Evolutionary conservation across 2,113 vertebrate genomes (phyloP), one percentile per base, ranked within the genome.

Genomic region (Psettodes erumei): DNA sequence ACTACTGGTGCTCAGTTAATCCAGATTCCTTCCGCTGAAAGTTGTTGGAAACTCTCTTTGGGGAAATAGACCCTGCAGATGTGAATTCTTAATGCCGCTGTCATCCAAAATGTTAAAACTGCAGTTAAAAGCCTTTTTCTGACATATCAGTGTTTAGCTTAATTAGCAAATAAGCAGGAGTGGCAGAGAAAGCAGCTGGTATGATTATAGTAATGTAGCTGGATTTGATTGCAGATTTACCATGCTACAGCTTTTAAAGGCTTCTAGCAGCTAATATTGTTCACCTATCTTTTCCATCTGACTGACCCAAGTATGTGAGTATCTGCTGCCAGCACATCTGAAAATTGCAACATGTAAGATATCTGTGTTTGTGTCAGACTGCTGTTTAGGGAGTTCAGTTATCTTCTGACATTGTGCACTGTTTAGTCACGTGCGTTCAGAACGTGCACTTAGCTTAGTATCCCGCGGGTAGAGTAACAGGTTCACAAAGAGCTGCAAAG

Each of bases 1-100:
- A 19, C 32, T 60, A 19, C 65, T 56, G 69, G 65, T 69, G 77
- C 61, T 78, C 66, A 51, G 38, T 69, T 62, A n/a, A 71, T 71
- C 65, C 83, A 81, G 60, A 77, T 59, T 65, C 79, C 58, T 71
- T 77, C 65, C 2, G 21, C 48, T 59, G 51, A 59, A 69, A 35
- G 58, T 53, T 53, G 37, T 30, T 81, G 55, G 23, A 77, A 78
- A 58, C 50, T 62, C 27, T 75, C 79, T 77, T 69, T 28, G 35
- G 66, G 77, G 54, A 78, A 60, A 85, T 66, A 28, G 37, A 61
- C 25, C 0, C 56, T 56, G 61, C 80, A 86, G 83, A 83, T 83
- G 66, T 82, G 63, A 76, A 76, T 59, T 79, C 67, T 83, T 75
- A 50, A 66, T 25, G 61, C 50, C 63, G 68, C 30, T 19, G 61